phyloP scores from a whole-genome alignment of 1,140 invertebrate genomes.

The Batillaria attramentaria region DNA sequence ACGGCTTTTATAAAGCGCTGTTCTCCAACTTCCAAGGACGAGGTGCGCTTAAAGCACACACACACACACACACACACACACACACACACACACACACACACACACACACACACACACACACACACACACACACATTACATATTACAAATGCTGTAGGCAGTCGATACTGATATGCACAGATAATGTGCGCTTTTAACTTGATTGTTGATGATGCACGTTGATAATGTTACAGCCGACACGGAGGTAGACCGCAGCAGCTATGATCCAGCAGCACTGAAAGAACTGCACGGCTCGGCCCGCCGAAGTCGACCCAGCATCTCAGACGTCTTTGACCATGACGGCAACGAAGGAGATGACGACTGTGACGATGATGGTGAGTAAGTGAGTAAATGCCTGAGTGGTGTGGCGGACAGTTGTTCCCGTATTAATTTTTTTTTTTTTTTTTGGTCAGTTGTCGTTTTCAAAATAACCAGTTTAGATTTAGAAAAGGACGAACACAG shows the following conservation, averaged over 20 bases:
- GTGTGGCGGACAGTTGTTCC: too few relatives aligned
- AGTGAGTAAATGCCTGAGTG: not conserved
- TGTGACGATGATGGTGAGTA: not conserved
- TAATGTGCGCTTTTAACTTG: too few relatives aligned
- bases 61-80: not conserved
- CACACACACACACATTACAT: conserved; percentile 16
- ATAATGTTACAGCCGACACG: conserved; percentile 6
- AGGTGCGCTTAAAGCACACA: not conserved
- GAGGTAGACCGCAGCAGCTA: not conserved
- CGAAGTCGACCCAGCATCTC: not conserved
- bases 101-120: conserved; percentile 18
- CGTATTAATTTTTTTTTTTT: too few relatives aligned
- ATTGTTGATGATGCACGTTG: too few relatives aligned
- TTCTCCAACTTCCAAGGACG: not conserved
- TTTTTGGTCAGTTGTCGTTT: too few relatives aligned
- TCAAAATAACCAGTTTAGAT: not conserved
- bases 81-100: conserved; percentile 10
- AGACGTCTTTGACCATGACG: not conserved
- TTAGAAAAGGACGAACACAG: not conserved
- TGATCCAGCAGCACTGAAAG: not conserved
- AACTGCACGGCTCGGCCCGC: not conserved
- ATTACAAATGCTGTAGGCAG: too few relatives aligned
- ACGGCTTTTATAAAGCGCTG: not conserved
- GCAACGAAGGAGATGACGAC: not conserved
- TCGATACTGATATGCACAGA: too few relatives aligned